phyloP scores from a whole-genome alignment of 2,797 vertebrate species.

The Zalophus californianus region DNA sequence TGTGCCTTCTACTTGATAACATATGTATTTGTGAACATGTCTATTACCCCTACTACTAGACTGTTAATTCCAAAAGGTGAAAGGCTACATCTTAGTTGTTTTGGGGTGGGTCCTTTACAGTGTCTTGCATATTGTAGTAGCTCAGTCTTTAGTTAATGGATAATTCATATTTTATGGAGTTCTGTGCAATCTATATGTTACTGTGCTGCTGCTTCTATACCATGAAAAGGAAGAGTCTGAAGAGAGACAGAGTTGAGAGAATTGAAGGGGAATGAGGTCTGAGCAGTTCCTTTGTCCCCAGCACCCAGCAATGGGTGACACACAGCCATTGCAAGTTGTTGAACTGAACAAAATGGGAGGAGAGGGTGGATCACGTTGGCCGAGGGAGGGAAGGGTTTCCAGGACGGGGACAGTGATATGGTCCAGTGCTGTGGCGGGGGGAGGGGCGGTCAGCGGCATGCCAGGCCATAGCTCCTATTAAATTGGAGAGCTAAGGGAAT shows the following conservation, averaged over 20 bases:
- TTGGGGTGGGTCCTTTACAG: background rate
- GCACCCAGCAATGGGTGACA: background rate
- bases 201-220: background rate
- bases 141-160: background rate
- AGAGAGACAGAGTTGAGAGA: background rate
- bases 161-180: background rate
- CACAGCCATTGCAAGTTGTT: too few species aligned
- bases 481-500: too few species aligned
- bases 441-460: too few species aligned
- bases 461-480: background rate
- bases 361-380: background rate
- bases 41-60: background rate
- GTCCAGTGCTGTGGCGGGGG: background rate
- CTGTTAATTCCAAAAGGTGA: background rate
- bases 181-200: background rate
- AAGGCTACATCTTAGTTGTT: background rate
- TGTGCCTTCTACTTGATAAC: background rate
- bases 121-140: background rate
- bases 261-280: too few species aligned
- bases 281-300: background rate
- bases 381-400: background rate
- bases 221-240: background rate
- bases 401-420: fast-evolving
- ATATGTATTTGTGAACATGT: background rate
- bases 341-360: background rate